Percentiles rank a stretch among this genome's conserved stretches.
Evolutionary conservation across 2,888 invertebrate species (phyloP).

Genomic region (Drosophila atripex): DNA sequence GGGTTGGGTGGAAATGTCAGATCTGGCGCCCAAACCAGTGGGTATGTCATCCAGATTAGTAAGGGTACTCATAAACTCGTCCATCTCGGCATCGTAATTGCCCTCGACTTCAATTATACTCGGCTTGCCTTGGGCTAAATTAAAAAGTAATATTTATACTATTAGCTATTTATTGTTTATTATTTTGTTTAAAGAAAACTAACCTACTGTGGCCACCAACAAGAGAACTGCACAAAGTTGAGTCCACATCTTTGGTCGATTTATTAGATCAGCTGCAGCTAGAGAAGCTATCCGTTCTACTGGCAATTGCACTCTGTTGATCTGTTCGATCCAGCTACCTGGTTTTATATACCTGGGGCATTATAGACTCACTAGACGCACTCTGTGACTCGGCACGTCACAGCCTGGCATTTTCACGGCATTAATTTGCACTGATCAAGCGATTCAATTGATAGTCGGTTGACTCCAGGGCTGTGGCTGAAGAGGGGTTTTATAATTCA

Average conservation of each 20-base stretch:
- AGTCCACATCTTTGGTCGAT: constrained; percentile 30
- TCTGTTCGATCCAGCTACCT: constrained; percentile 8
- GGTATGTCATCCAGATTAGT: constrained; percentile 44
- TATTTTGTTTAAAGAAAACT: constrained; percentile 10
- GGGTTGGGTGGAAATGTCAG: constrained; percentile 40
- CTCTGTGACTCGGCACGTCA: constrained; percentile 18
- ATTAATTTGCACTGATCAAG: constrained; percentile 14
- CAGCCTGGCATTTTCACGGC: constrained; percentile 8
- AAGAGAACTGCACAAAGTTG: constrained; percentile 30
- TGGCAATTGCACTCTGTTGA: constrained; percentile 53
- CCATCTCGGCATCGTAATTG: constrained; percentile 57
- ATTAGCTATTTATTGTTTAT: background rate
- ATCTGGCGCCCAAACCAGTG: constrained; percentile 37
- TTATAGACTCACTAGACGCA: constrained; percentile 5
- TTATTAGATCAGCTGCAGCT: constrained; percentile 45
- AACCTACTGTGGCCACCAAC: constrained; percentile 36
- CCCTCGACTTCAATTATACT: constrained; percentile 14
- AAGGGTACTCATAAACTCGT: constrained; percentile 54
- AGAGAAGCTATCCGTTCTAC: constrained; percentile 23
- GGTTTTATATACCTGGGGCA: constrained; percentile 42
- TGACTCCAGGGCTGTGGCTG: background rate
- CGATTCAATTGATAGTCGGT: constrained; percentile 1
- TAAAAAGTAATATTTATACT: background rate
- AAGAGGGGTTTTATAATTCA: background rate
- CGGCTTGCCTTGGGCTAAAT: constrained; percentile 43